phyloP scores from a whole-genome alignment of 2,113 vertebrate genomes.

The Ptilorrhoa leucosticta region DNA sequence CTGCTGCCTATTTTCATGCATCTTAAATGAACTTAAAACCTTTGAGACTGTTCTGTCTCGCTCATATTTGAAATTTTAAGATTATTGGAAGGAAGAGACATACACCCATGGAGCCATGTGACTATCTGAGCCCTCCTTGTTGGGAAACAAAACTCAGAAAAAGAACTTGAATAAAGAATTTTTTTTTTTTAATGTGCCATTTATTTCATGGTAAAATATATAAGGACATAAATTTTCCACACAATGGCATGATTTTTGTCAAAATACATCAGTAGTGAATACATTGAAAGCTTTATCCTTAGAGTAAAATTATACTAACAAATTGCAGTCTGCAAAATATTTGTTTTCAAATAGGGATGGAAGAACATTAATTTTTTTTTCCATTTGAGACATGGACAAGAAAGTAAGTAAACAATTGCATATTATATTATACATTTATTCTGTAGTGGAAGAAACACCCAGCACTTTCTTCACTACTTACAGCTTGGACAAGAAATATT shows the following conservation, averaged over 20 bases:
- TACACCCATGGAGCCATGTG: background rate
- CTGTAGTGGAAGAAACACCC: background rate
- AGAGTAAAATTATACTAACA: background rate
- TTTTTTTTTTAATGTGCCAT: background rate
- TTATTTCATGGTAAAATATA: background rate
- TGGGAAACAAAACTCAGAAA: background rate
- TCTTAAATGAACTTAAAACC: background rate
- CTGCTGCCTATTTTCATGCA: background rate
- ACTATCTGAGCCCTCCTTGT: background rate
- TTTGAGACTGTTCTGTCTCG: background rate
- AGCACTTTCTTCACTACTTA: background rate
- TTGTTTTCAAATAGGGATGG: background rate
- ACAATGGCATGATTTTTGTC: background rate
- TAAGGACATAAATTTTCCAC: background rate
- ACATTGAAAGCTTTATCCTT: background rate
- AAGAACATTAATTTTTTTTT: background rate
- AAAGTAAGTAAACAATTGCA: background rate
- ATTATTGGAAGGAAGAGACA: background rate
- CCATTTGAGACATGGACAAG: background rate
- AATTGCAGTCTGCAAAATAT: background rate
- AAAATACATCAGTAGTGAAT: background rate
- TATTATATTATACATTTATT: background rate
- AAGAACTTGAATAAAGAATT: background rate
- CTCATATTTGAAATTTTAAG: background rate
- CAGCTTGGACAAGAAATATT: slow-evolving; percentile 18